Percentiles rank a stretch among this genome's conserved stretches.
Evolutionary conservation across 2,888 invertebrate species (phyloP).

Genomic region (Standfussiana lucernea): DNA sequence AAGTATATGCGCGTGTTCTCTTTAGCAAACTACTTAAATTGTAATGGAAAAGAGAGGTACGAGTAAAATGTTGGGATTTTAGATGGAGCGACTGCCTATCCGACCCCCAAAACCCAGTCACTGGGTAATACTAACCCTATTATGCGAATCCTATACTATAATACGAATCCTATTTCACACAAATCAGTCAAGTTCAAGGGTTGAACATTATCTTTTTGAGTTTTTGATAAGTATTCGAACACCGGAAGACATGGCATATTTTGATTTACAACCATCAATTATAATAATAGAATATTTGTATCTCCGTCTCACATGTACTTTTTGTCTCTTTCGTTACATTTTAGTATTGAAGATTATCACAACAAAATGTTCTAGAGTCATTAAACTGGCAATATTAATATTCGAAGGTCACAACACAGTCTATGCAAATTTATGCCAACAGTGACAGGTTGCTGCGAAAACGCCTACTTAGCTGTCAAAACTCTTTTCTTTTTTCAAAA

Average conservation of each 20-base stretch:
- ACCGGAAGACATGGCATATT: conserved; percentile 83
- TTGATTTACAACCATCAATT: conserved; percentile 85
- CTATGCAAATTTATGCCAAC: not conserved
- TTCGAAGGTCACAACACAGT: conserved; percentile 2
- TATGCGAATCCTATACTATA: too few relatives aligned
- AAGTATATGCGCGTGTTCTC: not conserved
- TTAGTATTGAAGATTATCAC: not conserved
- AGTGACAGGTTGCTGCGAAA: conserved; percentile 6
- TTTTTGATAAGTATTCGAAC: conserved; percentile 76
- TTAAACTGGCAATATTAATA: conserved; percentile 24
- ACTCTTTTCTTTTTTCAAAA: not conserved
- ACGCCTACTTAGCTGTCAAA: not conserved
- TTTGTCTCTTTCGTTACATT: conserved; percentile 59
- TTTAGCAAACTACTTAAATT: not conserved
- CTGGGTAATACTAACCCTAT: not conserved
- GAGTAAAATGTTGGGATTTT: too few relatives aligned
- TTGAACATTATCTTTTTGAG: conserved; percentile 60
- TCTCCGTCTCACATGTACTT: conserved; percentile 66
- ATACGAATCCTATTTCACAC: not conserved
- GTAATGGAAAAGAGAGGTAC: not conserved
- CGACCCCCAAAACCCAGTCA: not conserved
- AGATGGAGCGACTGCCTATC: too few relatives aligned
- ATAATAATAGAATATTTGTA: conserved; percentile 78
- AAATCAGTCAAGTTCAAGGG: conserved; percentile 59
- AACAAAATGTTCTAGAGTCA: not conserved